Evolutionary conservation across 1,140 invertebrate species (phyloP), one percentile per base, ranked within the genome.

Genomic region (Batillaria attramentaria): DNA sequence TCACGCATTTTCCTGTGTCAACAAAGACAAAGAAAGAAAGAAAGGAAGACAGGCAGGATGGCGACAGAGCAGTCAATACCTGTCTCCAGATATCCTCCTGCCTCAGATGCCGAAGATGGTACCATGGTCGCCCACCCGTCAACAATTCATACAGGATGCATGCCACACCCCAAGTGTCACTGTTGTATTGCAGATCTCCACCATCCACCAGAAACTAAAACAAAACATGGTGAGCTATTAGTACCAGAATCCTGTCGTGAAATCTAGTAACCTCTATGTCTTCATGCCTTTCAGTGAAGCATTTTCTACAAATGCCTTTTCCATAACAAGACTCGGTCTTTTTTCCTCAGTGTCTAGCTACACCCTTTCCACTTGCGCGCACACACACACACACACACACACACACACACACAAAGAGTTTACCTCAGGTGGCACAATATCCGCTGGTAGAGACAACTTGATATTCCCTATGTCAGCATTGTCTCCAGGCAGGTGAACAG

Each of bases 351-450:
- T 8, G n/a, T 31, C n/a, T n/a, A n/a, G 31, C 6, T 2, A 65
- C 62, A 65, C 62, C 33, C 62, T 35, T 31, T 35, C 62, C 62
- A 33, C 62, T 8, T 35, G 37, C 31, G 37, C 62, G 18, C 62
- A 65, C 57, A 62, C 57, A 62, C 57, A 62, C 57, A 62, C 57
- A 62, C 57, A 62, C 13, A 62, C 57, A 65, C 62, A 65, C 31
- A 65, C n/a, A 33, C 62, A 65, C 62, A 72, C 41, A 46, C 41
- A 46, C 69, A 72, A 10, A 50, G 6, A 20, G 5, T 28, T 43
- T 20, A 72, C 70, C 70, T 72, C 70, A 72, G 70, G 39, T 46
- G 70, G 70, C 4, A 72, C 42, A 31, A 72, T 50, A 46, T 72
- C 70, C 24, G 70, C 70, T 28, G 70, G 70, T 13, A 72, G 42